Evolutionary conservation across 2,797 vertebrate genomes (phyloP).

Genomic region (Lacerta agilis): DNA sequence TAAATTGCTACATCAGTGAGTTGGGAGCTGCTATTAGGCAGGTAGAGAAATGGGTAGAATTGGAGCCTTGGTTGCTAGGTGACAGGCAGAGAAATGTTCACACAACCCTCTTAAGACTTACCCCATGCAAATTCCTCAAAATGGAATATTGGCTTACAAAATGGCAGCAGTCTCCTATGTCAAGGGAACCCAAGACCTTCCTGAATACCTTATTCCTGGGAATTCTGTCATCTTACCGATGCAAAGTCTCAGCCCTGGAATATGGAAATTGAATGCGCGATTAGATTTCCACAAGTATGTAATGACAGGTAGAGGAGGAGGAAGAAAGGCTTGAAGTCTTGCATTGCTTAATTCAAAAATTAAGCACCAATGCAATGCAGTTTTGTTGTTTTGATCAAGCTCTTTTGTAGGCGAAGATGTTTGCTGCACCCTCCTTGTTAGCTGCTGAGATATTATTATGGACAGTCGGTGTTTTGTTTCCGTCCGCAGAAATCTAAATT

Average conservation of each 20-base stretch:
- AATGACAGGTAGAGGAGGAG: background rate
- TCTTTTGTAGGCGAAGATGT: background rate
- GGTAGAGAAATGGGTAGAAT: background rate
- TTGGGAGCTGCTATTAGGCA: background rate
- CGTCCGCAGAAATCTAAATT: conserved; percentile 43
- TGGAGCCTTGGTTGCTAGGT: background rate
- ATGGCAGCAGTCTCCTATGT: background rate
- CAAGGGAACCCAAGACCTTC: background rate
- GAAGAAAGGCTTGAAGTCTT: background rate
- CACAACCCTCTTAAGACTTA: background rate
- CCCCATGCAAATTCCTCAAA: background rate
- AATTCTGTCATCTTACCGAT: background rate
- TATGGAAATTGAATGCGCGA: background rate
- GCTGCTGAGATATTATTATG: conserved; percentile 31
- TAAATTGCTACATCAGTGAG: background rate
- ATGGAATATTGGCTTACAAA: background rate
- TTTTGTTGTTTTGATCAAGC: conserved; percentile 21
- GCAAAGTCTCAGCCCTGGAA: background rate
- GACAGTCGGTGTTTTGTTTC: conserved; percentile 22
- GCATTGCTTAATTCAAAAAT: background rate
- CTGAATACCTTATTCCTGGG: background rate
- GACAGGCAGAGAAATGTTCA: background rate
- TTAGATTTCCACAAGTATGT: background rate
- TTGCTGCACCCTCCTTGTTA: conserved; percentile 7
- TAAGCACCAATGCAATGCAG: background rate